Base-by-base conservation (phyloP, 2,113 vertebrate species). In the Hemibagrus wyckioides region DNA sequence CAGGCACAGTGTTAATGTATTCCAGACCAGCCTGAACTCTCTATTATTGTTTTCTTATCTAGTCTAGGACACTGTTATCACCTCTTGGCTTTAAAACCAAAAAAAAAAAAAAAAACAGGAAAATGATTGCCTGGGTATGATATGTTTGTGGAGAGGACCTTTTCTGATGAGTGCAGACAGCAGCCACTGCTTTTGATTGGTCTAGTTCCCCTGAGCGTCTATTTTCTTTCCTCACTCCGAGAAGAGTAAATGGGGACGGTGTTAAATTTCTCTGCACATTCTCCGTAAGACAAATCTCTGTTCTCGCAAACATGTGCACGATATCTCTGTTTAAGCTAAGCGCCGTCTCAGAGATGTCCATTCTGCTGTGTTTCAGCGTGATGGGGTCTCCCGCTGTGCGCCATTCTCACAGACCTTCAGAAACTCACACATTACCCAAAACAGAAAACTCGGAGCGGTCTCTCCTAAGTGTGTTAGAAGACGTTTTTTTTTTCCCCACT, bases 21-120 rank as follows among this genome's bases (percentile, higher is more conserved):
- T 81, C 87, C 84, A 79, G 84, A 87, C 63, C 67, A 56, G 36
- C 63, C 7, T 84, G 82, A 90, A 61, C 85, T 87, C 82, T 82
- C 33, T 54, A 39, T 28, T 28, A 69, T 80, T 88, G 89, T 83
- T 86, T 90, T 59, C 52, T 30, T 69, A 67, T 73, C 71, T 33
- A 52, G 25, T 86, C 54, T 83, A 54, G 19, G 61, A 19, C 9
- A 23, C 50, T n/a, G 30, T 30, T 88, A 71, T 86, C 79, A 56
- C 19, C 33, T 80, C 54, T 25, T 57, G 50, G 30, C 44, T n/a
- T 6, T n/a, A n/a, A n/a, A n/a, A n/a, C n/a, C n/a, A n/a, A n/a
- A 4, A 75, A 41, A 75, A 48, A 50, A 36, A 50, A 44, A 44
- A 10, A 41, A 21, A 71, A 73, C 0, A 13, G 6, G 17, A 52